A percentile compares a stretch with the other conserved stretches of the same genome.
These are phyloP conservation scores for Caenorhabditis sp. DNA, from an alignment of 2,888 invertebrate genomes.

Conservation along the genomic window DNA sequence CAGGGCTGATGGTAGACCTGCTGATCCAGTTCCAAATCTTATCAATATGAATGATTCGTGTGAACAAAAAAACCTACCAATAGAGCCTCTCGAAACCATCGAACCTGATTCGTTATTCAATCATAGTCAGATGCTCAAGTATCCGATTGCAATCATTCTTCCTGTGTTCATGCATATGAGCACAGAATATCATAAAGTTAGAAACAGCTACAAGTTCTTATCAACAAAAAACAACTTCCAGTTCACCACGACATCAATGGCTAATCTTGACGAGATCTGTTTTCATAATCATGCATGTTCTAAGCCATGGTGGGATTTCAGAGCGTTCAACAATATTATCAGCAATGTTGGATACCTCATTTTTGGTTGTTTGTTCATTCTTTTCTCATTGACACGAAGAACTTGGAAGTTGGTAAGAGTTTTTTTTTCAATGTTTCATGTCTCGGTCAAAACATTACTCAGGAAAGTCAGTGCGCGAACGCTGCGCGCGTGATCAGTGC, in stretches of 20 bases:
- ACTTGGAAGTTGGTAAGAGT: background rate
- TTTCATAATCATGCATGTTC: constrained; percentile 35
- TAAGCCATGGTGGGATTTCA: constrained; percentile 20
- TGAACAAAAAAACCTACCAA: no score
- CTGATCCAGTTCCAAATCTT: background rate
- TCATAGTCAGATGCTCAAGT: constrained; percentile 19
- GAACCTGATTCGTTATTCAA: constrained; percentile 7
- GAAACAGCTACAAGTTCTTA: background rate
- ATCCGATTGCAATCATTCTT: constrained; percentile 21
- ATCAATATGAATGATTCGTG: no score
- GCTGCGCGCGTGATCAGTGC: no score
- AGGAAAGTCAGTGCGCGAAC: no score
- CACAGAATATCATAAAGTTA: constrained; percentile 18
- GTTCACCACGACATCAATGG: constrained; percentile 23
- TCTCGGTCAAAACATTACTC: no score
- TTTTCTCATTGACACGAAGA: constrained; percentile 12
- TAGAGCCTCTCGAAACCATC: no score
- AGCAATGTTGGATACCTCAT: constrained; percentile 33
- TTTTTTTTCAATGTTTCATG: no score
- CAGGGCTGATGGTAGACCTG: background rate
- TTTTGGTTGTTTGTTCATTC: constrained; percentile 15
- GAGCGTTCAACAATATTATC: constrained; percentile 30
- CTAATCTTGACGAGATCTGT: constrained; percentile 35
- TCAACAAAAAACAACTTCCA: background rate
- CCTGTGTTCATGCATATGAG: constrained; percentile 33